Evolutionary conservation across 1,140 invertebrate species (phyloP).

Genomic region (Melipona quadrifasciata): DNA sequence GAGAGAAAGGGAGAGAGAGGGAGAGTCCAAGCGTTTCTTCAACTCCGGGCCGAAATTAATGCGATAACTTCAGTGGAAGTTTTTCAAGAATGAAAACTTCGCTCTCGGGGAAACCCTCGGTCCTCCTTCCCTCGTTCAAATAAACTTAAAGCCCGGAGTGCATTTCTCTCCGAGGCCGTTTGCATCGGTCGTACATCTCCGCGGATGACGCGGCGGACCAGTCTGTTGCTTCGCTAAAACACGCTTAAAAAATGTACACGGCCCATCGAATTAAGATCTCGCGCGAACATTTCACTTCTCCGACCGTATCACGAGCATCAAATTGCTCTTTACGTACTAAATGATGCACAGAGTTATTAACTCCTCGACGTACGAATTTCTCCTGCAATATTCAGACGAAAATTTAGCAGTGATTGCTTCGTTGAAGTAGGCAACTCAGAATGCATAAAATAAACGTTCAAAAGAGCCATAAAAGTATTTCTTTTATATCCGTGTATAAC

Average conservation of each 20-base stretch:
- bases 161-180: constrained; percentile 16
- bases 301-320: too few species aligned
- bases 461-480: too few species aligned
- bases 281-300: neutral
- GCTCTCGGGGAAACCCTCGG: neutral
- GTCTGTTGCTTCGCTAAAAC: constrained; percentile 1
- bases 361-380: too few species aligned
- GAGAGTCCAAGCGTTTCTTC: constrained; percentile 10
- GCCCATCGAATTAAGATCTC: neutral
- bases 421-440: too few species aligned
- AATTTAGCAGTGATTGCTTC: too few species aligned
- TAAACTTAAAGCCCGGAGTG: constrained; percentile 34
- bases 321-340: too few species aligned
- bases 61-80: constrained; percentile 35
- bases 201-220: neutral
- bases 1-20: neutral
- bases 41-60: constrained; percentile 29
- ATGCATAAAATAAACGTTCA: too few species aligned
- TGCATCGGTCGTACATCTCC: neutral
- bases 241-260: neutral
- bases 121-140: constrained; percentile 6
- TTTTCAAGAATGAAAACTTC: constrained; percentile 31
- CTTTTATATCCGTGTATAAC: too few species aligned
- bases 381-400: too few species aligned
- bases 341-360: too few species aligned